Conservation (phyloP, 2,113 vertebrate species). For the Eurypyga helias region DNA sequence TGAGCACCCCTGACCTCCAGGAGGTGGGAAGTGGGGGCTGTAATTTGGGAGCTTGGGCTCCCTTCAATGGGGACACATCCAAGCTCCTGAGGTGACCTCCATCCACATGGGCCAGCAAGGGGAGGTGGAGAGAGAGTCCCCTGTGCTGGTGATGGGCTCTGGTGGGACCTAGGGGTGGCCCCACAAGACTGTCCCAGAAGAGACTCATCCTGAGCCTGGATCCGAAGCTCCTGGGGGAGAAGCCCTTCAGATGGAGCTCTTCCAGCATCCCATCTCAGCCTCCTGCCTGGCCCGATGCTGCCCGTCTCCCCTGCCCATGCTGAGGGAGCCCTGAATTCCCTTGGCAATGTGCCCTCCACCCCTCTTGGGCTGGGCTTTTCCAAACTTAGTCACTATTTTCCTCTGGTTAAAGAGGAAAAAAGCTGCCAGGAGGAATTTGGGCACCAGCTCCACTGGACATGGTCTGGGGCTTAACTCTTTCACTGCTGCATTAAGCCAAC, state of each 20-base stretch:
- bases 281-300: not conserved
- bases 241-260: not conserved
- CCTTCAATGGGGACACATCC: fast-evolving
- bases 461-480: not conserved
- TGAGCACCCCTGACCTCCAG: not conserved
- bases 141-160: not conserved
- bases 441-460: not conserved
- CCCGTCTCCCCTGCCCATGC: fast-evolving
- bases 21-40: not conserved
- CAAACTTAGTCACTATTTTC: not conserved
- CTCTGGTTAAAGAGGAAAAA: not conserved
- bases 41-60: not conserved
- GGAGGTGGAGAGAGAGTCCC: not conserved
- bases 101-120: fast-evolving
- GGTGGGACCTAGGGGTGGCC: not conserved
- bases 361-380: not conserved
- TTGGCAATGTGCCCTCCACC: fast-evolving
- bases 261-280: not conserved
- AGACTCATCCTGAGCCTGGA: fast-evolving
- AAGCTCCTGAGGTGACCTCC: not conserved
- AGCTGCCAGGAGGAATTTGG: not conserved
- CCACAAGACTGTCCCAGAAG: fast-evolving
- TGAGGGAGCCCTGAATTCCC: not conserved
- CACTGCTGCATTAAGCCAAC: not conserved
- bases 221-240: not conserved